These are phyloP conservation scores for Meandrusa payeni DNA, from an alignment of 2,888 invertebrate species.

Conservation along the genomic window DNA sequence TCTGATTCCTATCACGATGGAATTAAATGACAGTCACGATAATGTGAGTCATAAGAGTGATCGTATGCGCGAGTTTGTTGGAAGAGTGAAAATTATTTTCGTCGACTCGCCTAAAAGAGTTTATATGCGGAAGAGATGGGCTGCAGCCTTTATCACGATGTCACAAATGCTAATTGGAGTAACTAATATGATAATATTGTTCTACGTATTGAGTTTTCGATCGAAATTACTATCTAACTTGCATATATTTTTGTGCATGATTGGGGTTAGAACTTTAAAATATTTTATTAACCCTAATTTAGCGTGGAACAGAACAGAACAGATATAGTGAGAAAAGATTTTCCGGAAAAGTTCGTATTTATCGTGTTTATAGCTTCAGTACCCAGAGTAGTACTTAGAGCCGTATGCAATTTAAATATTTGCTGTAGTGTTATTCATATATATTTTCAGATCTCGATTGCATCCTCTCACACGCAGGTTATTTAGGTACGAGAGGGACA, in stretches of 20 bases:
- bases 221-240: slow-evolving; percentile 31
- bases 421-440: too few species aligned
- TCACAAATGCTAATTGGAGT: slow-evolving; percentile 45
- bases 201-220: slow-evolving; percentile 38
- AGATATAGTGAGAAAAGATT: too few species aligned
- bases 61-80: slow-evolving; percentile 43
- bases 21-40: background rate
- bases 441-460: too few species aligned
- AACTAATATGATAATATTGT: slow-evolving; percentile 36
- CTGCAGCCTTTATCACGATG: slow-evolving; percentile 39
- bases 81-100: slow-evolving; percentile 57
- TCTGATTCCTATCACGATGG: slow-evolving; percentile 1
- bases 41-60: slow-evolving; percentile 17
- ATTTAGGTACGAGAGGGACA: too few species aligned
- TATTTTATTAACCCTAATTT: too few species aligned
- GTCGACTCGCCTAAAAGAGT: slow-evolving; percentile 41
- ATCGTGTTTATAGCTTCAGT: too few species aligned
- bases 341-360: too few species aligned
- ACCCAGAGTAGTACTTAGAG: too few species aligned
- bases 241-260: slow-evolving; percentile 48
- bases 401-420: too few species aligned
- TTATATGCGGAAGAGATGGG: slow-evolving; percentile 35
- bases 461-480: too few species aligned
- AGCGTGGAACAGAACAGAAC: too few species aligned
- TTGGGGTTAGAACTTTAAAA: slow-evolving; percentile 53